phyloP scores from a whole-genome alignment of 2,888 invertebrate species.

The Melanophora roralis region DNA sequence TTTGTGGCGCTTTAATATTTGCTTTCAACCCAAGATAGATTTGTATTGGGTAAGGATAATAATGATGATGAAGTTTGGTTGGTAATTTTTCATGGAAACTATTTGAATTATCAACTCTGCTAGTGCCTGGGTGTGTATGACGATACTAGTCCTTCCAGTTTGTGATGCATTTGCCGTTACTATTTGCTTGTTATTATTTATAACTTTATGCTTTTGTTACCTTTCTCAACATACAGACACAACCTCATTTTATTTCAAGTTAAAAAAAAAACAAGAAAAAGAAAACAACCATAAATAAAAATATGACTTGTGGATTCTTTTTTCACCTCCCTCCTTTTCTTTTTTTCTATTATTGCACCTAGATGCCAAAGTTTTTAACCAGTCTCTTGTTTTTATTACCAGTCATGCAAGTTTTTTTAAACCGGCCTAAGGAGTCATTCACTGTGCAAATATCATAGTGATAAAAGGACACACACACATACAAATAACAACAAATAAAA shows the following conservation, averaged over 20 bases:
- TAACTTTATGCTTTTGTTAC: constrained; percentile 23
- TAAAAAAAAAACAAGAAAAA: constrained; percentile 2
- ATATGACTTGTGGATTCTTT: constrained; percentile 45
- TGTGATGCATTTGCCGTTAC: constrained; percentile 42
- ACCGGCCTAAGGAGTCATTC: constrained; percentile 63
- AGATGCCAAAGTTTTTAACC: neutral
- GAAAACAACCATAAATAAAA: constrained; percentile 48
- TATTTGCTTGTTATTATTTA: constrained; percentile 58
- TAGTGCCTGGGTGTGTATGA: constrained; percentile 44
- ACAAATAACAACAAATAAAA: neutral
- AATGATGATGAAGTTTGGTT: constrained; percentile 43
- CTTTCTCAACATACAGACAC: constrained; percentile 37
- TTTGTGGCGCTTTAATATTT: constrained; percentile 60
- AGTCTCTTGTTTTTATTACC: neutral
- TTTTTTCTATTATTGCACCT: neutral
- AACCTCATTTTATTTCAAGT: neutral
- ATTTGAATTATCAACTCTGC: constrained; percentile 61
- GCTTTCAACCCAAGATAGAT: constrained; percentile 42
- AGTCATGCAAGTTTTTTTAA: constrained; percentile 26
- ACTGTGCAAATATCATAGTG: constrained; percentile 65
- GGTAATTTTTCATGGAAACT: constrained; percentile 66
- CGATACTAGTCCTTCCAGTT: constrained; percentile 15
- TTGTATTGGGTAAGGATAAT: constrained; percentile 16
- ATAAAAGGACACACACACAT: constrained; percentile 15
- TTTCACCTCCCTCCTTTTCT: neutral